Conservation (phyloP, 2,797 vertebrate species). For the Thunnus albacares region DNA sequence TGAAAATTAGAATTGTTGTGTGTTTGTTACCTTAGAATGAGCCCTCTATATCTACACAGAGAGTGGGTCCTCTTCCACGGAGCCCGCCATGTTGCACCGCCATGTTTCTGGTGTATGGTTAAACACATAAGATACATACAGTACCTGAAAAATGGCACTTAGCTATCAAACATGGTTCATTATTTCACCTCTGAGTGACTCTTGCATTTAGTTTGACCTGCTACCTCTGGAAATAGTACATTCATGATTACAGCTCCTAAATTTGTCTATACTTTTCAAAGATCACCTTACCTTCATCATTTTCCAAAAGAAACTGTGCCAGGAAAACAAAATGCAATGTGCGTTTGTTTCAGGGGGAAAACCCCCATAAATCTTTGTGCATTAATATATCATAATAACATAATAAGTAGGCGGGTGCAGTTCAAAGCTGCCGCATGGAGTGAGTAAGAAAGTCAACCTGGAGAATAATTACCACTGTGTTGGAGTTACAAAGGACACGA, state of each 20-base stretch:
- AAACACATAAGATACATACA: not conserved
- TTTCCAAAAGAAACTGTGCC: constrained; percentile 61
- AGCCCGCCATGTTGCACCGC: too few species aligned
- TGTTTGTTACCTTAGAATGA: too few species aligned
- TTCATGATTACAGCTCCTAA: constrained; percentile 44
- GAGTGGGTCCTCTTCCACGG: too few species aligned
- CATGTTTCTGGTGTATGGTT: not conserved
- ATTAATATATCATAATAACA: constrained; percentile 70
- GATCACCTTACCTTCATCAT: constrained; percentile 50
- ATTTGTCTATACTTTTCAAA: constrained; percentile 40
- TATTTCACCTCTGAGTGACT: not conserved
- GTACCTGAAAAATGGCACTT: constrained; percentile 2
- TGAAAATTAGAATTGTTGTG: too few species aligned
- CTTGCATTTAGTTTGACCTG: constrained; percentile 1
- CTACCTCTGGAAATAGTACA: constrained; percentile 25
- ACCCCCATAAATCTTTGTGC: constrained; percentile 65
- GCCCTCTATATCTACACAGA: too few species aligned
- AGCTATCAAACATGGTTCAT: not conserved
- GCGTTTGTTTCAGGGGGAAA: constrained; percentile 59
- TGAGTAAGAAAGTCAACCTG: constrained; percentile 17
- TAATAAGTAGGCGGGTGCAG: constrained; percentile 66
- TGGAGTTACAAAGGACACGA: constrained; percentile 22
- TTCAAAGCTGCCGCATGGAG: constrained; percentile 55
- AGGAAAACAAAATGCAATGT: constrained; percentile 70
- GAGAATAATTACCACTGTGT: constrained; percentile 50